Evolutionary conservation across 2,113 vertebrate species (phyloP).

Genomic region (Mobula birostris): DNA sequence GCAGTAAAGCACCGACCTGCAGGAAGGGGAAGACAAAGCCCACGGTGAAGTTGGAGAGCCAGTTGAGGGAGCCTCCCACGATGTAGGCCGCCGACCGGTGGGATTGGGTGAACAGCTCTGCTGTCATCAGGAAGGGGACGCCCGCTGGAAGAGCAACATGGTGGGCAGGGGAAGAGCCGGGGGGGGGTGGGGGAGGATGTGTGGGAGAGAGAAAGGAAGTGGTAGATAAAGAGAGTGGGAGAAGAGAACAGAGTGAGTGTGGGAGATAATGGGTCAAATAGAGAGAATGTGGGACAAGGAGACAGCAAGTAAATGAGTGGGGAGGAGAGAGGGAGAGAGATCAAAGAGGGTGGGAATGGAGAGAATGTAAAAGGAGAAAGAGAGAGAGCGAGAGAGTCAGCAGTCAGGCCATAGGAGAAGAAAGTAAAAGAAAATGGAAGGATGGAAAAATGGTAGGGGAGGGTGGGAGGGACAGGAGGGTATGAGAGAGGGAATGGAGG

Average conservation of each 20-base stretch:
- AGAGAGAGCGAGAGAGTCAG: background rate
- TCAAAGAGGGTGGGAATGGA: background rate
- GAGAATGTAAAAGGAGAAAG: background rate
- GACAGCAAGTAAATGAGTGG: too few species aligned
- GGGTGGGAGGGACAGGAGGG: background rate
- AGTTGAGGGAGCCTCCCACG: constrained; percentile 77
- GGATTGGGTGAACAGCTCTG: constrained; percentile 78
- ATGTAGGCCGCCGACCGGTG: constrained; percentile 75
- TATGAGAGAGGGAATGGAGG: background rate
- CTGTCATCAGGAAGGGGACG: constrained; percentile 76
- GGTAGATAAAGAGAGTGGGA: background rate
- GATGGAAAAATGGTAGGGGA: background rate
- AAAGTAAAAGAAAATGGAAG: background rate
- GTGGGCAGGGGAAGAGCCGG: background rate
- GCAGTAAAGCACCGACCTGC: constrained; percentile 56
- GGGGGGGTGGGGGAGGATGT: background rate
- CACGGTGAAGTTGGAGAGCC: constrained; percentile 79
- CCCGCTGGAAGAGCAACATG: constrained; percentile 55
- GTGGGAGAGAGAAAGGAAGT: background rate
- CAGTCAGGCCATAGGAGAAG: too few species aligned
- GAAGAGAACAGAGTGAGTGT: background rate
- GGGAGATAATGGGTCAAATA: background rate
- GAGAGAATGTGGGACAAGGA: background rate
- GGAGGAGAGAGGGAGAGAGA: too few species aligned
- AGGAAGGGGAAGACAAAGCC: constrained; percentile 85